These are phyloP conservation scores for Cryptoprocta ferox DNA, from an alignment of 2,797 vertebrate species.

Conservation along the genomic window DNA sequence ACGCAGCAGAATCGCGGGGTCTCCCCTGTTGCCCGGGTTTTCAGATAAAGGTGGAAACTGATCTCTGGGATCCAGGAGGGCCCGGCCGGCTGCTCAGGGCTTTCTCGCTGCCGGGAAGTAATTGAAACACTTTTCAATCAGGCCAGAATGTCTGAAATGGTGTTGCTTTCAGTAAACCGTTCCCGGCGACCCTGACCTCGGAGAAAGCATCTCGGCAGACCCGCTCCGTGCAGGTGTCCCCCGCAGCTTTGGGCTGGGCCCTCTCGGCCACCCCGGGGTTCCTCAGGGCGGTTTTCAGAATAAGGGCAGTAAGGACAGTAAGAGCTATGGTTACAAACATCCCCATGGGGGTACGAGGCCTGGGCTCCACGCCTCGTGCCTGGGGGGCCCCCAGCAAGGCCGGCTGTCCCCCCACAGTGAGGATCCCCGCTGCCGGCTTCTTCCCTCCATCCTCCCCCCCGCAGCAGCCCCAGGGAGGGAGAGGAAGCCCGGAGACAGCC, in stretches of 20 bases:
- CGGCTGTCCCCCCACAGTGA: rapidly evolving
- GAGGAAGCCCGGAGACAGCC: background rate
- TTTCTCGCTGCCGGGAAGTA: background rate
- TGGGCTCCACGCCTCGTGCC: background rate
- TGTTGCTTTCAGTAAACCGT: background rate
- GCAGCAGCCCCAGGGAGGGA: background rate
- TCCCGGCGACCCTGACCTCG: background rate
- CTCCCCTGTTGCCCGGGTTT: background rate
- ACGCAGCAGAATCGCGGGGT: background rate
- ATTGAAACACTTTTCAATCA: constrained; percentile 12
- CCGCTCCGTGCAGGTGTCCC: background rate
- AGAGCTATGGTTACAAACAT: background rate
- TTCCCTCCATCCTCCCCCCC: background rate
- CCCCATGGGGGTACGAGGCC: rapidly evolving
- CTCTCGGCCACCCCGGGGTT: rapidly evolving
- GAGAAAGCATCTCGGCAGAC: no score
- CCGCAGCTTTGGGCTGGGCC: background rate
- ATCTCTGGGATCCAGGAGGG: background rate
- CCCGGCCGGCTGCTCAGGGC: background rate
- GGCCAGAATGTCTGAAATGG: constrained; percentile 7
- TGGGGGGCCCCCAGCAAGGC: background rate
- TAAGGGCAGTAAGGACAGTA: rapidly evolving
- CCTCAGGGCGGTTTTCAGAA: background rate
- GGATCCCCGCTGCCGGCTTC: background rate
- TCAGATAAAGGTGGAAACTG: background rate